phyloP scores from a whole-genome alignment of 2,888 invertebrate species.

The Tetramorium bicarinatum region DNA sequence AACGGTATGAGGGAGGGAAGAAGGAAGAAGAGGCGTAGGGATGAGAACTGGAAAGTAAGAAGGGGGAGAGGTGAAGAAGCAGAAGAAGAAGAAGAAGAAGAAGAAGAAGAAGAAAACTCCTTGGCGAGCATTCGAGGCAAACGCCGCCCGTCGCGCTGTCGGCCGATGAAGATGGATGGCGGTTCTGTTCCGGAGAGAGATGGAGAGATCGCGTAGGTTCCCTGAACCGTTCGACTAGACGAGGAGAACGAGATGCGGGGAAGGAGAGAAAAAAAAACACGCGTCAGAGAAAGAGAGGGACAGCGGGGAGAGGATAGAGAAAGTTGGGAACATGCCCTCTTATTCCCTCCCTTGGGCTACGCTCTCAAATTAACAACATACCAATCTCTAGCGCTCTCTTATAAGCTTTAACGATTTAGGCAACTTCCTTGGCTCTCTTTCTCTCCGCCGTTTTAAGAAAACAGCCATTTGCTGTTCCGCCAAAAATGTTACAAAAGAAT shows the following conservation, averaged over 20 bases:
- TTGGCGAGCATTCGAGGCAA: slow-evolving; percentile 86
- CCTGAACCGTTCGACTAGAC: slow-evolving; percentile 71
- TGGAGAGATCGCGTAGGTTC: slow-evolving; percentile 78
- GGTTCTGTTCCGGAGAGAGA: slow-evolving; percentile 81
- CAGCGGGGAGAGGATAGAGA: slow-evolving; percentile 48
- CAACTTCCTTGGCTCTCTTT: slow-evolving; percentile 46
- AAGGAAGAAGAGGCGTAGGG: slow-evolving; percentile 69
- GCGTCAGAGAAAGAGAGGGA: slow-evolving; percentile 49
- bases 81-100: slow-evolving; percentile 57
- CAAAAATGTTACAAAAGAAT: slow-evolving; percentile 9
- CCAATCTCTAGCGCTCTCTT: slow-evolving; percentile 83
- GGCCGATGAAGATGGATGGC: slow-evolving; percentile 87
- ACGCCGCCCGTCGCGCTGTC: slow-evolving; percentile 87
- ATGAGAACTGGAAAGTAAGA: slow-evolving; percentile 48
- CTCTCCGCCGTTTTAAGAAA: not conserved
- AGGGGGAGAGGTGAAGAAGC: slow-evolving; percentile 62
- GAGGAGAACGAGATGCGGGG: slow-evolving; percentile 64
- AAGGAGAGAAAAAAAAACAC: slow-evolving; percentile 42
- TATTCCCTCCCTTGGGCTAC: slow-evolving; percentile 81
- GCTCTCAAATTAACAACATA: slow-evolving; percentile 86
- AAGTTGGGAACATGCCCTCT: slow-evolving; percentile 75
- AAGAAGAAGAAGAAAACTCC: slow-evolving; percentile 83
- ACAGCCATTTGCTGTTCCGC: slow-evolving; percentile 39
- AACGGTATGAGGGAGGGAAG: slow-evolving; percentile 76
- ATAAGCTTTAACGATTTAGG: slow-evolving; percentile 78